These are phyloP conservation scores for Hippoglossus stenolepis DNA, from an alignment of 2,113 vertebrate species.

Conservation along the genomic window DNA sequence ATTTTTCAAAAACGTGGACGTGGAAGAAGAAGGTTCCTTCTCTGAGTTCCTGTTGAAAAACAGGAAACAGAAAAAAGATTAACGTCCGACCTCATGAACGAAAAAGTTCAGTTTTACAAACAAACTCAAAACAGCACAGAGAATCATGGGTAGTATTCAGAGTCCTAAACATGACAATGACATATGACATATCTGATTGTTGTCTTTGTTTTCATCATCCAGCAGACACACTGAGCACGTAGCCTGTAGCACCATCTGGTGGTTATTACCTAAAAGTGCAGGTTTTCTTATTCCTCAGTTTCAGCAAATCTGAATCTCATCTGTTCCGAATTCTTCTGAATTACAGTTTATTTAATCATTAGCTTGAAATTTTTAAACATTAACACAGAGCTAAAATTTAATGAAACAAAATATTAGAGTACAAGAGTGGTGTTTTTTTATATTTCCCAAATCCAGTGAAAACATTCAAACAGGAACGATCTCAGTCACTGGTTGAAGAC, in stretches of 20 bases:
- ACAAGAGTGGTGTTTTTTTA: background rate
- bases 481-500: too few relatives aligned
- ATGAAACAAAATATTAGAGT: too few relatives aligned
- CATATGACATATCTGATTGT: background rate
- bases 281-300: conserved; percentile 48
- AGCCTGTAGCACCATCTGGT: conserved; percentile 35
- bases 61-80: too few relatives aligned
- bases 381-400: too few relatives aligned
- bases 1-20: too few relatives aligned
- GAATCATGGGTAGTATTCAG: background rate
- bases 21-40: background rate
- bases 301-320: too few relatives aligned
- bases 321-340: too few relatives aligned
- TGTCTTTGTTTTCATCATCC: background rate
- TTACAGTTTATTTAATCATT: too few relatives aligned
- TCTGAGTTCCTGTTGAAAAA: background rate
- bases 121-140: background rate
- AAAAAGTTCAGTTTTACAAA: background rate
- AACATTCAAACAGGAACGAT: too few relatives aligned
- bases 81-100: too few relatives aligned
- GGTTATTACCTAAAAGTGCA: conserved; percentile 19
- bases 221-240: background rate
- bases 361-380: too few relatives aligned
- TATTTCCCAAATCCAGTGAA: background rate
- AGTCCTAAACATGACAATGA: background rate